Percentiles rank a stretch among this genome's conserved stretches.
These are phyloP conservation scores for Prunella strophiata DNA, from an alignment of 2,797 vertebrate genomes.

Conservation along the genomic window DNA sequence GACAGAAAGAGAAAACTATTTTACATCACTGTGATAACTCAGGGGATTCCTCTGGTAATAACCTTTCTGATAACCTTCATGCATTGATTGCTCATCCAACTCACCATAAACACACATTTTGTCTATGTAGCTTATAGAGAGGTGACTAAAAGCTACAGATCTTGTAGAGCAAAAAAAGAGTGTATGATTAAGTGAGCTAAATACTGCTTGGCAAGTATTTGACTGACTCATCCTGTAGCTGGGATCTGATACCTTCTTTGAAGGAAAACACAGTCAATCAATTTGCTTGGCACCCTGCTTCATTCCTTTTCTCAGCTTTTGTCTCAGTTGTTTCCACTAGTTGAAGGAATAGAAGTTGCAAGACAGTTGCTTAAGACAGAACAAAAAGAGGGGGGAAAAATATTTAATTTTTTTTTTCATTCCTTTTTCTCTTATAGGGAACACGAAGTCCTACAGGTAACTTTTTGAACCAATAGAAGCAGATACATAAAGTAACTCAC, in stretches of 20 bases:
- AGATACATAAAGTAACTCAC: neutral
- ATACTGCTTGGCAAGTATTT: neutral
- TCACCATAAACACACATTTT: neutral
- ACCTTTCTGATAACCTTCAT: neutral
- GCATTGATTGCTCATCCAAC: neutral
- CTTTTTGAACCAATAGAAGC: neutral
- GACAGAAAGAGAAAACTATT: neutral
- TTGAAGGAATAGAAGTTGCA: neutral
- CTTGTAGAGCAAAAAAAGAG: neutral
- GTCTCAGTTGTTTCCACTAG: neutral
- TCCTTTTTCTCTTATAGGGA: neutral
- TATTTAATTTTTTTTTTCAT: neutral
- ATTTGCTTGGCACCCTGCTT: neutral
- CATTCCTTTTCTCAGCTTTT: neutral
- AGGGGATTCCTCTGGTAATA: neutral
- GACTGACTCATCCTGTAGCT: neutral
- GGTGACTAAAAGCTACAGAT: neutral
- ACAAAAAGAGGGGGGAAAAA: accelerated
- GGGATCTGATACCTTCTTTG: neutral
- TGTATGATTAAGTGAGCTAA: neutral
- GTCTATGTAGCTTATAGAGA: neutral
- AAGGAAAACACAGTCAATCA: neutral
- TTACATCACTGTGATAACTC: neutral
- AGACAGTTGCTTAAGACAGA: neutral
- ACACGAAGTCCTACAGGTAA: neutral